Conservation (phyloP, 2,888 invertebrate genomes). For the Cantharis rustica region DNA sequence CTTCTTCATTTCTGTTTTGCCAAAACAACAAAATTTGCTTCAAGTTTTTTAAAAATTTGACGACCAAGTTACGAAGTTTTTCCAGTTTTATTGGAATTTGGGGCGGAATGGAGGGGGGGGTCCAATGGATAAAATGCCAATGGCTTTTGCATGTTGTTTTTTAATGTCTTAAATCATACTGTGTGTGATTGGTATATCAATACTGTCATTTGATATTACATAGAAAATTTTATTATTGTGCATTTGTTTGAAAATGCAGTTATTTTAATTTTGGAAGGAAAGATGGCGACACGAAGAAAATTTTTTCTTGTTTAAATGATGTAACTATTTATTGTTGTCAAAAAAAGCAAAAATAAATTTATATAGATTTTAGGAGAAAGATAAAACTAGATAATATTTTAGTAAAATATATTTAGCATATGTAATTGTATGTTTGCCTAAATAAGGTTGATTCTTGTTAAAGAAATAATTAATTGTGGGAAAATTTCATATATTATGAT, state of each 20-base stretch:
- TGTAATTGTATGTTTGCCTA: neutral
- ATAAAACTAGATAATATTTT: conserved; percentile 1
- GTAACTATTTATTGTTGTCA: neutral
- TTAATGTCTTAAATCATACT: conserved; percentile 54
- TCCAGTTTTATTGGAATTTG: conserved; percentile 59
- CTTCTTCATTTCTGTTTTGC: conserved; percentile 3
- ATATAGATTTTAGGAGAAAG: neutral
- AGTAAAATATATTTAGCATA: conserved; percentile 3
- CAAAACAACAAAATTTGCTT: conserved; percentile 16
- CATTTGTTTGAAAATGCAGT: conserved; percentile 59
- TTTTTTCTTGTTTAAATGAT: conserved; percentile 1
- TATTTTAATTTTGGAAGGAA: conserved; percentile 17
- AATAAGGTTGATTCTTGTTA: neutral
- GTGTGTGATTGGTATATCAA: conserved; percentile 60
- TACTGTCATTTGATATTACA: conserved; percentile 56
- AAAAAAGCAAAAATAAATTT: neutral
- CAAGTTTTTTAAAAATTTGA: conserved; percentile 39
- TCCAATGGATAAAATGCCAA: conserved; percentile 28
- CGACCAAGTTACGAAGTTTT: conserved; percentile 44
- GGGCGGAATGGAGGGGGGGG: conserved; percentile 20
- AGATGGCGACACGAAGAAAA: neutral
- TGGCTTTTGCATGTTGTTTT: conserved; percentile 34
- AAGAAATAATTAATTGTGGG: neutral
- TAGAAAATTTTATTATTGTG: conserved; percentile 39
- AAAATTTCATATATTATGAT: neutral